Conservation (phyloP, 2,888 invertebrate species). For the Cistogaster globosa region DNA sequence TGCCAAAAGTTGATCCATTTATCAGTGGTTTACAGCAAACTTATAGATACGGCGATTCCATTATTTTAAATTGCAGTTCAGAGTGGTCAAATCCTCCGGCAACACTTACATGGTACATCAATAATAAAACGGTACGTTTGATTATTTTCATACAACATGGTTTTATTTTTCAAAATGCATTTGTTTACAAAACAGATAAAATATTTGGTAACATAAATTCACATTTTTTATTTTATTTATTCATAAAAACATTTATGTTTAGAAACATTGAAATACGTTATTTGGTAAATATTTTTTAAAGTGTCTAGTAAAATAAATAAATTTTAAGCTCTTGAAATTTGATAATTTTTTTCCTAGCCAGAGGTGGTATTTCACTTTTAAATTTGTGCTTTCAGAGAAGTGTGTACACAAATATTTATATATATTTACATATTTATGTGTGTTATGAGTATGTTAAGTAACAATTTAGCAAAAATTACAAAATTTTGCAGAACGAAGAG, state of each 20-base stretch:
- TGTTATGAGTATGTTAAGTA: too few relatives aligned
- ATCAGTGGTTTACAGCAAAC: slow-evolving; percentile 80
- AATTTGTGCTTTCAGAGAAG: too few relatives aligned
- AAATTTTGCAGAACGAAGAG: too few relatives aligned
- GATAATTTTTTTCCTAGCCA: too few relatives aligned
- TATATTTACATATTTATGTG: too few relatives aligned
- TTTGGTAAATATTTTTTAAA: too few relatives aligned
- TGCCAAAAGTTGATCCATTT: slow-evolving; percentile 82
- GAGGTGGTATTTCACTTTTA: too few relatives aligned
- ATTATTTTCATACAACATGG: background rate
- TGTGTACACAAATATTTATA: too few relatives aligned
- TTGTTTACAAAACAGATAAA: background rate
- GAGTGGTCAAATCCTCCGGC: slow-evolving; percentile 83
- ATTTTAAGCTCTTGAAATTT: too few relatives aligned
- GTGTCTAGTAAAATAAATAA: too few relatives aligned
- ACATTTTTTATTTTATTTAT: background rate
- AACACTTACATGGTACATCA: slow-evolving; percentile 82
- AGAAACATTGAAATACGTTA: background rate
- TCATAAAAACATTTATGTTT: background rate
- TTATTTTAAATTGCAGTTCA: slow-evolving; percentile 82
- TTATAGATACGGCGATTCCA: slow-evolving; percentile 82
- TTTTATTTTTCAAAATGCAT: background rate
- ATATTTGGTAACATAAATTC: background rate
- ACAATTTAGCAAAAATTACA: too few relatives aligned
- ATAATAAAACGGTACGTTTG: slow-evolving; percentile 82